These are phyloP conservation scores for Grammomys surdaster DNA, from an alignment of 2,113 vertebrate genomes.

Conservation along the genomic window DNA sequence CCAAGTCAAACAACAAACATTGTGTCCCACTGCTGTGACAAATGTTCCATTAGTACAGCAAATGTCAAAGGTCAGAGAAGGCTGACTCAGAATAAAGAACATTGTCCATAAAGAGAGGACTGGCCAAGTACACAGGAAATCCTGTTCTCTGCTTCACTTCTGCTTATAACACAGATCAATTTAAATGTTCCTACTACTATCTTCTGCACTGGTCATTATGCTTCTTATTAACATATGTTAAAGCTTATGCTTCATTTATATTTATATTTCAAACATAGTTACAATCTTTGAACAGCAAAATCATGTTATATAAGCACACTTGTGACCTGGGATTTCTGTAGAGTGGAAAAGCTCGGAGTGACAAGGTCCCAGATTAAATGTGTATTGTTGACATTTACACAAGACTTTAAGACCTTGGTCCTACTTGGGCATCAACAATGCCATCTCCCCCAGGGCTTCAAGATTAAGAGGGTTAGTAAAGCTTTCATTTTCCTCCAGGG, in stretches of 20 bases:
- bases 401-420: no score
- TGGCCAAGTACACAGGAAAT: background rate
- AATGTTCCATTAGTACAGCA: background rate
- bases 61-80: slow-evolving; percentile 18
- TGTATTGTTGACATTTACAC: no score
- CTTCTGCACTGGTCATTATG: background rate
- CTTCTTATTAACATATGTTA: background rate
- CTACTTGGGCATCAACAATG: no score
- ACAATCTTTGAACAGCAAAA: background rate
- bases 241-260: slow-evolving; percentile 19
- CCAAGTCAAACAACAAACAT: slow-evolving; percentile 28
- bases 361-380: no score
- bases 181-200: background rate
- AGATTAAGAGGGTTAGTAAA: no score
- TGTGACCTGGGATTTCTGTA: no score
- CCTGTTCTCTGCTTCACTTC: background rate
- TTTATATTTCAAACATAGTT: slow-evolving; percentile 34
- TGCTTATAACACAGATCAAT: background rate
- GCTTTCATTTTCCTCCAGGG: no score
- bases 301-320: no score
- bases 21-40: background rate
- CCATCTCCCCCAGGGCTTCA: no score
- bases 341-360: no score
- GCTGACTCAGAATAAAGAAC: background rate
- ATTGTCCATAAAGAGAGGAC: background rate